Conservation (phyloP, 2,888 invertebrate species). For the Syrista parreyssii region DNA sequence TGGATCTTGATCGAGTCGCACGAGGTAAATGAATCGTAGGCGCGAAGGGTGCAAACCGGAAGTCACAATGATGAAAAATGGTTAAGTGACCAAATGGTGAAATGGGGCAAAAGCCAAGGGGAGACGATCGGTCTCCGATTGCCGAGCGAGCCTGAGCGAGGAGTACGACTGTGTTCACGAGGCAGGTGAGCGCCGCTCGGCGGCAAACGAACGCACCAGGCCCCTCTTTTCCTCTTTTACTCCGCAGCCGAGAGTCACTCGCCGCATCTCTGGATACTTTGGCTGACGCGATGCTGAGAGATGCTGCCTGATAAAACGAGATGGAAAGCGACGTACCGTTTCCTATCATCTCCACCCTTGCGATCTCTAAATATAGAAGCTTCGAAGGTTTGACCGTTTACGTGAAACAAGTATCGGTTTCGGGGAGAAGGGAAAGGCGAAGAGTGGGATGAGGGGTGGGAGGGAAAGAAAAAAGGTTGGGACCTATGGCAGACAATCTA, state of each 20-base stretch:
- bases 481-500: neutral
- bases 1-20: slow-evolving; percentile 2
- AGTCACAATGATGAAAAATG: slow-evolving; percentile 3
- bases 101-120: slow-evolving; percentile 11
- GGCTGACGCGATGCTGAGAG: slow-evolving; percentile 2
- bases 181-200: slow-evolving; percentile 52
- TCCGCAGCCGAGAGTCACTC: slow-evolving; percentile 15
- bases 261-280: slow-evolving; percentile 14
- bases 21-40: neutral
- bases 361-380: neutral
- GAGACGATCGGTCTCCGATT: slow-evolving; percentile 35
- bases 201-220: slow-evolving; percentile 43
- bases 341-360: neutral
- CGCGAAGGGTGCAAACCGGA: neutral
- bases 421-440: slow-evolving; percentile 9
- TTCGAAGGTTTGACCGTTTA: neutral
- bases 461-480: neutral
- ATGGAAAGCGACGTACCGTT: neutral
- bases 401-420: neutral
- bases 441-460: neutral
- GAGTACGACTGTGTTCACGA: slow-evolving; percentile 43
- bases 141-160: slow-evolving; percentile 38
- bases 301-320: neutral
- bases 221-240: slow-evolving; percentile 46
- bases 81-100: neutral